Base-by-base conservation (phyloP, 2,797 vertebrate species). In the Lithobates sylvaticus region DNA sequence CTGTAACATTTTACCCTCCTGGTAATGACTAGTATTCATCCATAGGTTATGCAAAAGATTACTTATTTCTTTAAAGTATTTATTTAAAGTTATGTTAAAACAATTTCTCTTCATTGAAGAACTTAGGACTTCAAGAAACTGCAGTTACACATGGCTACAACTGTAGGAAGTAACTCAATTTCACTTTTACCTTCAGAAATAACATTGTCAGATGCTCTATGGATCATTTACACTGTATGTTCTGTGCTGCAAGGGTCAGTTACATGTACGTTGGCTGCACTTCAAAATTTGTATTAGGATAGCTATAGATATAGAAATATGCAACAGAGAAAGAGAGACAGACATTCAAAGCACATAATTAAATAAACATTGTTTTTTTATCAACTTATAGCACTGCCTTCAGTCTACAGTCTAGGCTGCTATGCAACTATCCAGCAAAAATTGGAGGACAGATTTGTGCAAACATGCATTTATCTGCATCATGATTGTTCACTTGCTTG, bases 211-310 rank as follows among this genome's bases (percentile, higher is more conserved):
- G 39, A 47, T 12, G 10, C 12, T 47, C 5, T n/a, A 26, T 74
- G 42, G 72, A 74, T 44, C 42, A 74, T 47, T 74, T 74, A 44
- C 21, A 44, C 26, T 74, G 39, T 74, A 74, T 15, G 72, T 27
- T 74, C 21, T 47, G n/a, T n/a, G 39, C 70, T 34, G 29, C 27
- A n/a, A 23, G 32, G 36, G 32, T 39, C 34, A 72, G 6, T 72
- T 72, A 72, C 36, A 72, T 72, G 27, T 70, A 23, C 21, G 12
- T 72, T 39, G 61, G 61, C 61, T 65, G 61, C 23, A 65, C 61
- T 65, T 65, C n/a, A 65, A 26, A 26, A 26, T 65, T 65, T 65
- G n/a, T 23, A n/a, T 9, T 26, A 5, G 1, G 61, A 65, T 13
- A 65, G 8, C 10, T 65, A 65, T 26, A 21, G 16, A 32, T 16